Percentiles rank a stretch among this genome's conserved stretches.
Conservation (phyloP, 2,113 vertebrate genomes). For the Cheirogaleus medius region DNA sequence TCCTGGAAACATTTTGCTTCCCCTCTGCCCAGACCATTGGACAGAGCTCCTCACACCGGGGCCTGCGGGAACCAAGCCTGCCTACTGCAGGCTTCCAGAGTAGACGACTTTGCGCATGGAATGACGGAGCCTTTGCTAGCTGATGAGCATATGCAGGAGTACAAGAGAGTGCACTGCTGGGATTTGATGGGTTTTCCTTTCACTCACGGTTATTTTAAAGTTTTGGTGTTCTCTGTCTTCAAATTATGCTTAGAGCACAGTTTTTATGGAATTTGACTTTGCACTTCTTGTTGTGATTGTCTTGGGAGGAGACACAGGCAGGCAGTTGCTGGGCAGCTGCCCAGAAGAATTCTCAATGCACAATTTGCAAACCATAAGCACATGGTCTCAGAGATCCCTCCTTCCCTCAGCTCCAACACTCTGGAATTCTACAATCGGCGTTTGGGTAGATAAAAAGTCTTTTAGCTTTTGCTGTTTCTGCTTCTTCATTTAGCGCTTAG, state of each 20-base stretch:
- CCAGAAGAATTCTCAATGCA: not conserved
- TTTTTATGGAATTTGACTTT: not conserved
- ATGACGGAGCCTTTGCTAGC: not conserved
- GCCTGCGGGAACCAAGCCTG: not conserved
- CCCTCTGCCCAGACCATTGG: not conserved
- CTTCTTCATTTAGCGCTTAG: slow-evolving; percentile 53
- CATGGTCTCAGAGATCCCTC: not conserved
- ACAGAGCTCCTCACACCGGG: not conserved
- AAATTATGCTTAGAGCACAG: not conserved
- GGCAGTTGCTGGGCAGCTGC: not conserved
- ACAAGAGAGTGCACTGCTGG: not conserved
- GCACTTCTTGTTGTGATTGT: slow-evolving; percentile 15
- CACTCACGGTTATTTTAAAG: not conserved
- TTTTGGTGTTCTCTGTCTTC: not conserved
- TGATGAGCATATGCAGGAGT: not conserved
- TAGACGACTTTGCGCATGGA: not conserved
- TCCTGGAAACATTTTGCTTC: not conserved
- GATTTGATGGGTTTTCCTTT: not conserved
- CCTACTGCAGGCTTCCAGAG: not conserved
- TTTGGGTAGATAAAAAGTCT: slow-evolving; percentile 12
- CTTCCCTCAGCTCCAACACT: not conserved
- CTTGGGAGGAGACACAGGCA: not conserved
- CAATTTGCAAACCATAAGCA: not conserved
- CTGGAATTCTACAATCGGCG: not conserved
- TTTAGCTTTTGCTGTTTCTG: slow-evolving; percentile 36